Evolutionary conservation across 1,140 invertebrate species (phyloP).

Genomic region (Lucilia sericata): DNA sequence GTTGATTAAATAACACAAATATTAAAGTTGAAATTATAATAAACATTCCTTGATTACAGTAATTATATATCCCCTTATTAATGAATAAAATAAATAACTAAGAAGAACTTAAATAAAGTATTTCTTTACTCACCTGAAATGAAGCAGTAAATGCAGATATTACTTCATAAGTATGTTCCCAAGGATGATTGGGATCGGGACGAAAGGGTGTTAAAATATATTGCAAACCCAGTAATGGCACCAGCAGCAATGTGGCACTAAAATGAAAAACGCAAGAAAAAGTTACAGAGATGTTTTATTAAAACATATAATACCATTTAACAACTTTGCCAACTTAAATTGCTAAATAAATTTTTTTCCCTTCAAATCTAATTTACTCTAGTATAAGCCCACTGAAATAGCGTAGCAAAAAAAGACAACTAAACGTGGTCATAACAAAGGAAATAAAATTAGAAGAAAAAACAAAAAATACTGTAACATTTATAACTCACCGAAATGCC

Average conservation of each 20-base stretch:
- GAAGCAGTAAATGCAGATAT: conserved; percentile 87
- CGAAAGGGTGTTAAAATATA: conserved; percentile 91
- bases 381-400: conserved; percentile 47
- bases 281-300: conserved; percentile 17
- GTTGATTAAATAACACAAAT: too few species aligned
- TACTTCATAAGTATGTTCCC: conserved; percentile 82
- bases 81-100: too few species aligned
- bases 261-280: conserved; percentile 38
- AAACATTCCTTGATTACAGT: too few species aligned
- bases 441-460: neutral
- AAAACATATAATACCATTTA: neutral
- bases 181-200: conserved; percentile 77
- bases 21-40: too few species aligned
- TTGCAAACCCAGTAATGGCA: conserved; percentile 85
- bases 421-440: neutral
- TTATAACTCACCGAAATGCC: conserved; percentile 77
- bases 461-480: neutral
- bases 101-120: neutral
- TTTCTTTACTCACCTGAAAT: conserved; percentile 79
- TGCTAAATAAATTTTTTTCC: neutral
- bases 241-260: conserved; percentile 88
- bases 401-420: neutral
- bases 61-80: too few species aligned
- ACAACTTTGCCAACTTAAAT: too few species aligned
- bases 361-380: neutral